Base-by-base conservation (phyloP, 37 sponge, comb jelly and placozoan species). In the Halichondria panicea region DNA sequence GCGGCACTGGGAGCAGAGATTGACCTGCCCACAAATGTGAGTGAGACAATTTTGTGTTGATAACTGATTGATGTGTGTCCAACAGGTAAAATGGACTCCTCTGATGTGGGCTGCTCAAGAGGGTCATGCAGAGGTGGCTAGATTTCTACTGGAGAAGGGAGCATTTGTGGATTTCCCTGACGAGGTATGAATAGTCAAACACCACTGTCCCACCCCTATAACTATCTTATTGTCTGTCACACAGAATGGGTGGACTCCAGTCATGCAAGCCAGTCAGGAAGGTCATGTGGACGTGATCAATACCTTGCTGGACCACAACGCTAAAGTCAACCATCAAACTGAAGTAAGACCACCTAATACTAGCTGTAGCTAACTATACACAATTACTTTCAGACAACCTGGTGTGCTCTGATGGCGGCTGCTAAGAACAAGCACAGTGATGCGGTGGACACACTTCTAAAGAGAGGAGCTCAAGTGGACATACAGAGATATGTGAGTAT, bases 231-330 rank as follows among this genome's bases (percentile, higher is more conserved):
- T 35, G 46, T 68, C 30, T 39, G 8, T 19, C 18, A 4, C 35
- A 5, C 50, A 70, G 70, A 43, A 70, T 43, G 70, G 70, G 41
- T 21, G 43, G n/a, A 72, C 57, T 18, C 42, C 73, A 56, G 15
- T 72, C 3, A 72, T 56, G 6, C 9, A 39, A 33, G 73, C 73
- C 25, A 33, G n/a, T 32, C 9, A 13, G 35, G 4, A 27, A 34
- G 42, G 57, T 1, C n/a, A 55, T 25, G 21, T 45, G 52, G 73
- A 72, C 7, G 40, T 72, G 22, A 57, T 72, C n/a, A 36, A 72
- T 21, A 55, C 56, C 6, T 56, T 45, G 42, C 24, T 55, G 38
- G 73, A 72, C 33, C 39, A 72, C 37, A 30, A 52, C 24, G 73
- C 73, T n/a, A 3, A 72, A 19, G 34, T 48, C 2, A 56, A 72